Base-by-base conservation (phyloP, 2,113 vertebrate genomes). In the Nibea coibor region DNA sequence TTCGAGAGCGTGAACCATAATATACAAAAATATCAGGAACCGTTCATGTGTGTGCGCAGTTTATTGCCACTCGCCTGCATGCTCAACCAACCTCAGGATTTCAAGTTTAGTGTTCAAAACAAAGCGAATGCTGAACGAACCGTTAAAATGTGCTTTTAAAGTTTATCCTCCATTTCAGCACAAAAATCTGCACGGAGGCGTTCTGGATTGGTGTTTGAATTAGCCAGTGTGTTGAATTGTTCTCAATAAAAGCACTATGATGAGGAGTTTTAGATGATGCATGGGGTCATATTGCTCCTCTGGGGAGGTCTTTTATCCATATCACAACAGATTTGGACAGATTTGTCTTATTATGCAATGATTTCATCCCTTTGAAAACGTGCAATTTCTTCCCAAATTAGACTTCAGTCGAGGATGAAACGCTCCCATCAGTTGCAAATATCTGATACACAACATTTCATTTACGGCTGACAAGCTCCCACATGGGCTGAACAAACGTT, bases 401-500 rank as follows among this genome's bases (percentile, higher is more conserved):
- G 51, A 51, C 57, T 72, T 9, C 57, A 66, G 22, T 9, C 75
- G 53, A 53, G 47, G 66, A 28, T 79, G 26, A 50, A 43, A 54
- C 2, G 20, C 51, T 73, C n/a, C 16, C 43, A 14, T 31, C 24
- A 48, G 5, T 56, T 3, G 12, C 20, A 80, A 78, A 75, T 48
- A 57, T 51, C 15, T n/a, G 39, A 66, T 43, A 11, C 22, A 31
- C 14, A 42, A 3, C 64, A 19, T 56, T 58, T 74, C 53, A 39
- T 71, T 45, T 68, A n/a, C 76, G 56, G 67, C 81, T 20, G 4
- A 48, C 75, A n/a, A 12, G 42, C 42, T 88, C 75, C 66, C 6
- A 12, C 72, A 9, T 12, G 54, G 50, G 54, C 6, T 20, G 4
- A 75, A 50, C 64, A 66, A 0, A 59, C 3, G n/a, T 82, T 81